Evolutionary conservation across 2,888 invertebrate genomes (phyloP), one percentile per base, ranked within the genome.

Genomic region (Pristionchus mayeri): DNA sequence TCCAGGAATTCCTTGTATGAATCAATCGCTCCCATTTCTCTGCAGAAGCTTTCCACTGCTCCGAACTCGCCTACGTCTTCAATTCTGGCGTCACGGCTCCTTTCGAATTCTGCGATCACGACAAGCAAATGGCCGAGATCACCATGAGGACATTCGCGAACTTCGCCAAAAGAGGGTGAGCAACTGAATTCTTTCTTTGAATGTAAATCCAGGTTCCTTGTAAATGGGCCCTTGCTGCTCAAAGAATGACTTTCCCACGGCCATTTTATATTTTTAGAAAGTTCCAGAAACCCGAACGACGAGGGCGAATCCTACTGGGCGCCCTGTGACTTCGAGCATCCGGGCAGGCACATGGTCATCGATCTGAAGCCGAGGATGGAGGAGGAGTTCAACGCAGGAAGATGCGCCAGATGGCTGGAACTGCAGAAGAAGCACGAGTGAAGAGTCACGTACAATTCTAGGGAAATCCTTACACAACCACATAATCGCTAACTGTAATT

Each of bases 41-140:
- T 16, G 18, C 50, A 78, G 76, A 78, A n/a, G 76, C 76, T 9
- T 50, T 27, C 18, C 76, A 78, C 76, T 78, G 76, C 30, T 9
- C 50, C 3, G 76, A 78, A 21, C 76, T 78, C 18, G 50, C 76
- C 30, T 78, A 21, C 30, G 50, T 78, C 76, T 78, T 78, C 76
- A 78, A 78, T 11, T 24, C 50, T 7, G 76, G 76, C 9, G 50
- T 78, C 76, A 34, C 48, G 21, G 76, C 76, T 30, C 40, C 48
- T 50, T 50, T 78, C 40, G 13, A 24, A 4, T 78, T 78, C 76
- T 78, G 76, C 30, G 76, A 78, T 9, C 76, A 78, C 76, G 76
- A 78, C 76, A 78, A 78, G 76, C 48, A 50, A 27, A 30, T 78
- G 30, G 50, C 50, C 50, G 76, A 50, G 13, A 30, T 78, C 24